A percentile compares a stretch with the other conserved stretches of the same genome.
Evolutionary conservation across 2,888 invertebrate genomes (phyloP).

Genomic region (Hartigia nigra): DNA sequence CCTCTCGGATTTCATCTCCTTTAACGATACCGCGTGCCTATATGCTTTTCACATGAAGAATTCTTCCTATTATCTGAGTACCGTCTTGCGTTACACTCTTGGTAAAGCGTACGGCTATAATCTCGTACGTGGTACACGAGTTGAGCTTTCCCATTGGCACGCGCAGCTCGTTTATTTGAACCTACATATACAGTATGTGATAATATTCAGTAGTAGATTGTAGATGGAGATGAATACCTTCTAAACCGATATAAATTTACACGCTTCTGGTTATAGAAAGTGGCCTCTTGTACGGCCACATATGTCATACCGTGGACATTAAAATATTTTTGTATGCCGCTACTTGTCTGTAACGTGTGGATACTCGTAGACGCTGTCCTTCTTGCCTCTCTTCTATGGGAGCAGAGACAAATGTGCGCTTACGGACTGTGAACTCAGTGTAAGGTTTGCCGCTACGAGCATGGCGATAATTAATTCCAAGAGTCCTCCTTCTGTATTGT

Average conservation of each 20-base stretch:
- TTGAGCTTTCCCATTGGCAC: not conserved
- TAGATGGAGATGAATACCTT: not conserved
- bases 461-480: slow-evolving; percentile 43
- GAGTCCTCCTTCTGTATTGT: slow-evolving; percentile 37
- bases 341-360: not conserved
- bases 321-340: not conserved
- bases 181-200: not conserved
- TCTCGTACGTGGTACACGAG: not conserved
- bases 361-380: not conserved
- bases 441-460: slow-evolving; percentile 22
- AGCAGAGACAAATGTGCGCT: slow-evolving; percentile 49
- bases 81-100: not conserved
- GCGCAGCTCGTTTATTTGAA: not conserved
- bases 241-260: not conserved
- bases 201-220: not conserved
- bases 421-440: slow-evolving; percentile 48
- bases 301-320: not conserved
- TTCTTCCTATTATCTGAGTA: not conserved
- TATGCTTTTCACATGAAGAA: slow-evolving; percentile 10
- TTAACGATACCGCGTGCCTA: slow-evolving; percentile 13
- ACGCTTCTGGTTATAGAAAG: not conserved
- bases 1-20: slow-evolving; percentile 20
- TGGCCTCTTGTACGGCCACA: not conserved
- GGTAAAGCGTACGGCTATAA: not conserved
- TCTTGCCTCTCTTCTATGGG: slow-evolving; percentile 15